These are phyloP conservation scores for Myrmophylax atrothorax DNA, from an alignment of 2,113 vertebrate species.

Conservation along the genomic window DNA sequence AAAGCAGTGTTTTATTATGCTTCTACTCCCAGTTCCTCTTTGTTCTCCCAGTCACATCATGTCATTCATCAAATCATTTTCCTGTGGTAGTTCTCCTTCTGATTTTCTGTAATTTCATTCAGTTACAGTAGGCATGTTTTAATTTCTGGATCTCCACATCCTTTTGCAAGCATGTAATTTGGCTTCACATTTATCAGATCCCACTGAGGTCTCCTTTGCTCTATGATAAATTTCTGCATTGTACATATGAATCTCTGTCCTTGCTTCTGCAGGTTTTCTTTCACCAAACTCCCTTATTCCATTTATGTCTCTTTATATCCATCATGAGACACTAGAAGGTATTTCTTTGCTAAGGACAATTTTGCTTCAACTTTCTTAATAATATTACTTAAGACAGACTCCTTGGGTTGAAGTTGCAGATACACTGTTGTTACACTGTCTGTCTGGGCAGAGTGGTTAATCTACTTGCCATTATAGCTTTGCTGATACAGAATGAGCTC, in stretches of 20 bases:
- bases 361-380: neutral
- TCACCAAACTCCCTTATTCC: neutral
- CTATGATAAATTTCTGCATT: neutral
- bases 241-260: neutral
- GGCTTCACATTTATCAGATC: neutral
- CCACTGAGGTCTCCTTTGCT: neutral
- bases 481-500: neutral
- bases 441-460: neutral
- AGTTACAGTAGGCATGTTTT: neutral
- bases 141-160: neutral
- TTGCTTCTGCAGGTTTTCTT: neutral
- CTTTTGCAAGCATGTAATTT: neutral
- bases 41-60: neutral
- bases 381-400: neutral
- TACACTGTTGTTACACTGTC: neutral
- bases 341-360: neutral
- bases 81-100: neutral
- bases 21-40: neutral
- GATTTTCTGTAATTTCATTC: neutral
- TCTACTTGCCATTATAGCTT: neutral
- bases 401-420: neutral
- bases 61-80: neutral
- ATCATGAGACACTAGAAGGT: neutral
- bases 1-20: neutral
- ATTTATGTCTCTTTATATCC: neutral